Percentiles rank a stretch among this genome's conserved stretches.
These are phyloP conservation scores for Apotomis turbidana DNA, from an alignment of 2,888 invertebrate genomes.

Conservation along the genomic window DNA sequence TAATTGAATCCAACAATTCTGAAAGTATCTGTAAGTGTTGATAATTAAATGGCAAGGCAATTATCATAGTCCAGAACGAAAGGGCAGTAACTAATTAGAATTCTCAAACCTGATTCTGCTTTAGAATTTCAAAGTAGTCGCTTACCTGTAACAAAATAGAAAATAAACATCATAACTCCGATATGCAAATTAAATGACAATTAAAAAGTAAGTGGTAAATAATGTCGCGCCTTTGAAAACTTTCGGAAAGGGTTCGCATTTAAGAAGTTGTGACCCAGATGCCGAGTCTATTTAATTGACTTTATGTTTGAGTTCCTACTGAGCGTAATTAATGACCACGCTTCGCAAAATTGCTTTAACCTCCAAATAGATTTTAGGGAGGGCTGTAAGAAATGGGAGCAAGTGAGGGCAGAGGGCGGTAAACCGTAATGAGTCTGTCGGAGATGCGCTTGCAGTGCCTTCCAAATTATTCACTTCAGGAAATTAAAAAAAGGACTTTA, in stretches of 20 bases:
- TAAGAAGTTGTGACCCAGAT: conserved; percentile 49
- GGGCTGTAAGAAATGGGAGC: conserved; percentile 13
- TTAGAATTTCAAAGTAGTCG: conserved; percentile 2
- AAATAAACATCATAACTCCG: conserved; percentile 25
- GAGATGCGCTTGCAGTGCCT: background rate
- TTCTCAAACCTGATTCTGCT: background rate
- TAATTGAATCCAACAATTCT: conserved; percentile 1
- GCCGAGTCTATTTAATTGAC: conserved; percentile 57
- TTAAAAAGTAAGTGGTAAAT: conserved; percentile 50
- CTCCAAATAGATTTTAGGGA: conserved; percentile 42
- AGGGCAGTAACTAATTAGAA: background rate
- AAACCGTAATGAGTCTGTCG: conserved; percentile 25
- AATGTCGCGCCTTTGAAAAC: conserved; percentile 47
- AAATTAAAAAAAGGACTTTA: background rate
- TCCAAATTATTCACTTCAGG: background rate
- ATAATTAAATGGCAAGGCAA: background rate
- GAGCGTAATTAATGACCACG: conserved; percentile 57
- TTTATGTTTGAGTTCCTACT: conserved; percentile 58
- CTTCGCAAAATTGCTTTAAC: conserved; percentile 42
- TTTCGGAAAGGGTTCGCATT: conserved; percentile 47
- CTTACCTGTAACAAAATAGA: conserved; percentile 39
- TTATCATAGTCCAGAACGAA: background rate
- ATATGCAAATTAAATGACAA: conserved; percentile 49
- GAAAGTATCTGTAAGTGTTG: background rate
- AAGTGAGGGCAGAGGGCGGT: conserved; percentile 17